Conservation (phyloP, 92 coral and sea anemone species). For the Heteractis magnifica region DNA sequence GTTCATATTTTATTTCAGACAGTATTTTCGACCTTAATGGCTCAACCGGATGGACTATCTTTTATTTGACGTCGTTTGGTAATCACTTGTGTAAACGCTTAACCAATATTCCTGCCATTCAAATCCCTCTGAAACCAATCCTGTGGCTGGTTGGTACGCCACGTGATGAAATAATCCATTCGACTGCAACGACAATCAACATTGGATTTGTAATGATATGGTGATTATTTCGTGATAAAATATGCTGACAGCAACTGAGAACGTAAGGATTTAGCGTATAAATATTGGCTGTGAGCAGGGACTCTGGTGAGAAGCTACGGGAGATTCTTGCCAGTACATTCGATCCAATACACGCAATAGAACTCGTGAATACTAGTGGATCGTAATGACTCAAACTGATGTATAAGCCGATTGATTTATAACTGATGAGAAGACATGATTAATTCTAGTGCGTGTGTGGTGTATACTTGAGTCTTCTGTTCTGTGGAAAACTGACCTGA, state of each 20-base stretch:
- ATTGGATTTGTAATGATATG: slow-evolving; percentile 20
- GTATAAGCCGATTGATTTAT: not conserved
- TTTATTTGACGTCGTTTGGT: slow-evolving; percentile 25
- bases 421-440: not conserved
- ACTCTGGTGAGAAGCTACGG: slow-evolving; percentile 20
- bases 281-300: slow-evolving; percentile 32
- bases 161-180: slow-evolving; percentile 33
- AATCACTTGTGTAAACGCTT: slow-evolving; percentile 28
- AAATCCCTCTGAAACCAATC: slow-evolving; percentile 26
- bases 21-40: slow-evolving; percentile 36
- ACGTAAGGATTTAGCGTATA: slow-evolving; percentile 16
- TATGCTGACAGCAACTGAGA: slow-evolving; percentile 47
- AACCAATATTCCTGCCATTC: not conserved
- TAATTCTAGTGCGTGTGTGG: slow-evolving; percentile 5
- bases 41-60: slow-evolving; percentile 23
- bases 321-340: slow-evolving; percentile 5
- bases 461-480: slow-evolving; percentile 1
- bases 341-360: not conserved
- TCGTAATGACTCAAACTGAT: slow-evolving; percentile 9
- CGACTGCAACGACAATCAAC: slow-evolving; percentile 33
- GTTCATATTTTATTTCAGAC: slow-evolving; percentile 38
- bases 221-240: slow-evolving; percentile 25
- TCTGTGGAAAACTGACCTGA: slow-evolving; percentile 6
- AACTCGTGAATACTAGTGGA: not conserved
- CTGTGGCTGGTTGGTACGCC: slow-evolving; percentile 23